Conservation (phyloP, 2,113 vertebrate species). For the Thermophis baileyi region DNA sequence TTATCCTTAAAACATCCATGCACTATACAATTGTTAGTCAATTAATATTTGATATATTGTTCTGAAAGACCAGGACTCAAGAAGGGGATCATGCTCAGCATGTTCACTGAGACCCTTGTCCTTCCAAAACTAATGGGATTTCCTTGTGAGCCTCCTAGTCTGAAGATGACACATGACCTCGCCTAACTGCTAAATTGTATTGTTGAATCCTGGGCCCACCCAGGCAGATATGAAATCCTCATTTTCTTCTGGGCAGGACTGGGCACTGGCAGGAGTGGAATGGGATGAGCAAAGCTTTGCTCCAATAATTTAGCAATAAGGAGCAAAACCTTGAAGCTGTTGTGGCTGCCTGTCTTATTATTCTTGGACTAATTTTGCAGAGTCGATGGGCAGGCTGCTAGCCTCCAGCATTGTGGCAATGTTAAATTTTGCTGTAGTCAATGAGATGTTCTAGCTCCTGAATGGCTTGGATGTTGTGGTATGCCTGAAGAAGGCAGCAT, state of each 20-base stretch:
- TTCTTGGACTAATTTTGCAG: neutral
- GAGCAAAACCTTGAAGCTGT: neutral
- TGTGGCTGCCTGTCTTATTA: neutral
- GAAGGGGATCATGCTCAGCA: neutral
- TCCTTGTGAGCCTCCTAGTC: neutral
- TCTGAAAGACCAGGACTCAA: neutral
- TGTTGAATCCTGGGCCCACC: neutral
- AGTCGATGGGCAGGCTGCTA: neutral
- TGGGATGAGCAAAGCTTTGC: no score
- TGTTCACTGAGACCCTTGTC: neutral
- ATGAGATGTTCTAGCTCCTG: neutral
- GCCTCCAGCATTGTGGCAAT: neutral
- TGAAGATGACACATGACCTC: no score
- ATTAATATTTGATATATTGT: neutral
- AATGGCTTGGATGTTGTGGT: neutral
- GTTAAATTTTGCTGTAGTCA: neutral
- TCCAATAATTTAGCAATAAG: neutral
- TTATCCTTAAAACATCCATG: neutral
- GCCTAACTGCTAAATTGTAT: neutral
- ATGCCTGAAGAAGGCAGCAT: neutral
- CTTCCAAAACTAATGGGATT: neutral
- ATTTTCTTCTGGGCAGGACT: neutral
- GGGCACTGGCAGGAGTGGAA: neutral
- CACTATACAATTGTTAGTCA: neutral
- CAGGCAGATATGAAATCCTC: neutral